Evolutionary conservation across 2,797 vertebrate genomes (phyloP).

Genomic region (Pseudotriccus pelzelni): DNA sequence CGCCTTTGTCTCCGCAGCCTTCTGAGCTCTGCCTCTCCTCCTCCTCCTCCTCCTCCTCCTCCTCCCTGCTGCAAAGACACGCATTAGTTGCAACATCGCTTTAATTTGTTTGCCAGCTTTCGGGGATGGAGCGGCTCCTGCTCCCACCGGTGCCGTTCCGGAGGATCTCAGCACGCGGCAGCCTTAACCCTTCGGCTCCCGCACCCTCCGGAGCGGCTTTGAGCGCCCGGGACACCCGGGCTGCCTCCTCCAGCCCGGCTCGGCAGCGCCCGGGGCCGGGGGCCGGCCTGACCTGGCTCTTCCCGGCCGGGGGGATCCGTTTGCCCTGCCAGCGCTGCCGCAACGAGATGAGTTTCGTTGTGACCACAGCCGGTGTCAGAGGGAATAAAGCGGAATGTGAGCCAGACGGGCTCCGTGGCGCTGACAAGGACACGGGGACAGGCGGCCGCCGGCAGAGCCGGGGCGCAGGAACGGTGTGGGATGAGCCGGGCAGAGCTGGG

Average conservation of each 20-base stretch:
- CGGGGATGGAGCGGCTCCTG: background rate
- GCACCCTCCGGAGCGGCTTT: rapidly evolving
- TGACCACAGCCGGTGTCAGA: constrained; percentile 21
- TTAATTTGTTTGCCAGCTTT: constrained; percentile 57
- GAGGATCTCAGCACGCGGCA: background rate
- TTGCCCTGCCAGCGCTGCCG: background rate
- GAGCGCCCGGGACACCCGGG: rapidly evolving
- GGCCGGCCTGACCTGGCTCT: background rate
- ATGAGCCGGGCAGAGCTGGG: rapidly evolving
- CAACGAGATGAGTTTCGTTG: constrained; percentile 34
- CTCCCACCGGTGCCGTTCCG: constrained; percentile 27
- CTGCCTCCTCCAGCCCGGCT: background rate
- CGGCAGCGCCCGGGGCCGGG: background rate
- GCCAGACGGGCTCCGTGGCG: rapidly evolving
- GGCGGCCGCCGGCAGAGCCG: background rate
- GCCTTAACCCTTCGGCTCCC: background rate
- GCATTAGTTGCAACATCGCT: constrained; percentile 12
- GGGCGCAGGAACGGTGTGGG: background rate
- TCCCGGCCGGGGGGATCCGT: background rate
- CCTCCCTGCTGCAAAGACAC: constrained; percentile 21
- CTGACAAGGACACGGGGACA: background rate
- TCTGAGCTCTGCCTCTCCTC: background rate
- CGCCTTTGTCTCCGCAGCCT: constrained; percentile 57
- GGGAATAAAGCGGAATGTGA: background rate
- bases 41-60: background rate